Evolutionary conservation across 2,113 vertebrate species (phyloP), one percentile per base, ranked within the genome.

Genomic region (Poecilia latipinna): DNA sequence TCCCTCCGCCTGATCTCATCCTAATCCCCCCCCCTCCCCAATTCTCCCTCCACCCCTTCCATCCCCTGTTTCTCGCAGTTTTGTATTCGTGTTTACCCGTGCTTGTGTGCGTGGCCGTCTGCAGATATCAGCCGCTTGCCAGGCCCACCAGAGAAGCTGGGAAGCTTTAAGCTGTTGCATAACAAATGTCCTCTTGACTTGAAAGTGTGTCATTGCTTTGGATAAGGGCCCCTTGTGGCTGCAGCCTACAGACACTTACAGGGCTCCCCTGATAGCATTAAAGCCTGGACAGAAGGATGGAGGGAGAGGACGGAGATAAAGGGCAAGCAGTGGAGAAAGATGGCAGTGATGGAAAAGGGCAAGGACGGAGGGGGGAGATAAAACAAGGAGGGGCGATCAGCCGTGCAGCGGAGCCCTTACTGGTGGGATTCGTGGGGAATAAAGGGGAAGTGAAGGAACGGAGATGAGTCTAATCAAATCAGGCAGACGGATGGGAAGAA

Each of bases 151-250:
- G 76, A 81, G 72, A 35, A 86, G 68, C 81, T 8, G 22, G 69
- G 24, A 79, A 80, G 85, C 83, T 86, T 88, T 83, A 88, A 87
- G 68, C 80, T 75, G 65, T 92, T 89, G 86, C 67, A 61, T 92
- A 92, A 92, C 86, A 87, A 88, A 81, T 61, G 77, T 87, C 88
- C 90, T 85, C 82, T 89, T 88, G 87, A 90, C 90, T 91, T 88
- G 82, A 68, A 90, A 88, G 87, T 87, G 85, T 91, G 86, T 88
- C 87, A 84, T 89, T 83, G 82, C 77, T 82, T 67, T 72, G 79
- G 91, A 91, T 89, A 76, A 92, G 79, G 66, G 69, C 74, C 85
- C 82, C 76, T 78, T 69, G 85, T 75, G 85, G 78, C 68, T 71
- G 26, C 65, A n/a, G 80, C 74, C 80, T 74, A 44, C 71, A 86